phyloP scores from a whole-genome alignment of 2,888 invertebrate genomes.

The Helleia helle region DNA sequence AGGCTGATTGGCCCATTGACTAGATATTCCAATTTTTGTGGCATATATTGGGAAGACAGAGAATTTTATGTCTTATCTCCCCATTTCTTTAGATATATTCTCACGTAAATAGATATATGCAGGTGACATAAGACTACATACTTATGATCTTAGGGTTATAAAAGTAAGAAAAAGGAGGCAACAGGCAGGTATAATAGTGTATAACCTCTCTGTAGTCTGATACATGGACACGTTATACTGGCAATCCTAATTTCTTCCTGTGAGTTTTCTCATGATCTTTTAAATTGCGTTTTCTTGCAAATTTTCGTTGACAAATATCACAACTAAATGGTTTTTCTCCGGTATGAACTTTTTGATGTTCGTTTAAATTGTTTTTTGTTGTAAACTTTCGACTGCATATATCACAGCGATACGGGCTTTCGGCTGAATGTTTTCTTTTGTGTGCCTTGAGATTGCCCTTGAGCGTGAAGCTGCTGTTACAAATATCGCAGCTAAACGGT shows the following conservation, averaged over 20 bases:
- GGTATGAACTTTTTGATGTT: slow-evolving; percentile 4
- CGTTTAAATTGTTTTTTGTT: not conserved
- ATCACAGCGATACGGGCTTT: not conserved
- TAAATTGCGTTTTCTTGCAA: slow-evolving; percentile 5
- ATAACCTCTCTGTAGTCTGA: no score
- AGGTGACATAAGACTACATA: no score
- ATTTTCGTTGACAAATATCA: not conserved
- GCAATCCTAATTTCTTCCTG: not conserved
- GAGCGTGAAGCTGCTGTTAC: not conserved
- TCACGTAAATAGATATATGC: not conserved
- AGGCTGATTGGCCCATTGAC: no score
- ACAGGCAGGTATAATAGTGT: no score
- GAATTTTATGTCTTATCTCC: no score
- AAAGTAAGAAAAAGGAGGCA: no score
- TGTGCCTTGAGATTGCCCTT: slow-evolving; percentile 2
- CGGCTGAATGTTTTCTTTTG: slow-evolving; percentile 1
- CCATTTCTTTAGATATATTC: no score
- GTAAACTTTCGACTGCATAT: not conserved
- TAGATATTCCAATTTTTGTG: no score
- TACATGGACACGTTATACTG: no score
- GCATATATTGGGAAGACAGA: no score
- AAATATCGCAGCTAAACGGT: not conserved
- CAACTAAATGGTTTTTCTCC: not conserved
- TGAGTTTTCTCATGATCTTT: slow-evolving; percentile 4
- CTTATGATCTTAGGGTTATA: no score